A percentile compares a stretch with the other conserved stretches of the same genome.
Conservation (phyloP, 2,113 vertebrate genomes). For the Pavo muticus region DNA sequence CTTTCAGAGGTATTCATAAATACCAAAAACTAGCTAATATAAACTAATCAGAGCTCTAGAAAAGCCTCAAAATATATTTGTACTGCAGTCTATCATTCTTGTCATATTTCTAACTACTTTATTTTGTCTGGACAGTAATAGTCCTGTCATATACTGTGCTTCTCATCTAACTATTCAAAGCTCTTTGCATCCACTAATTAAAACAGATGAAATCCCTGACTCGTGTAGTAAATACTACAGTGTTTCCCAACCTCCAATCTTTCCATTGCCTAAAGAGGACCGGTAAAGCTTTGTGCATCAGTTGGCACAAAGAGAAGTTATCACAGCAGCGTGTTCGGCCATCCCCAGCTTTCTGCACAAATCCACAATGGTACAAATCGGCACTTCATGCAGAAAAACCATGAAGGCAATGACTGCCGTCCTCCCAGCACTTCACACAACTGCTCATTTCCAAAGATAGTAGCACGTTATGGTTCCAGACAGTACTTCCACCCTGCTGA, state of each 20-base stretch:
- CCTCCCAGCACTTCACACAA: rapidly evolving
- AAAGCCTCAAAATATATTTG: conserved; percentile 60
- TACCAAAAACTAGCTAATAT: conserved; percentile 50
- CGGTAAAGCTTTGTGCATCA: neutral
- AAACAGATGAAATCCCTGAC: neutral
- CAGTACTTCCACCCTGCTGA: neutral
- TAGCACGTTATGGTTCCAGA: rapidly evolving
- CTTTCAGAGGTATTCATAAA: conserved; percentile 56
- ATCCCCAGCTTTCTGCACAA: neutral
- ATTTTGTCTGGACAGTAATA: conserved; percentile 16
- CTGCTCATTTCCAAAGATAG: neutral
- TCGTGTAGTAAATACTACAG: neutral
- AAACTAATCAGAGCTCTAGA: conserved; percentile 51
- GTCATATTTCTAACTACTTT: conserved; percentile 29
- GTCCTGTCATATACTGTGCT: neutral
- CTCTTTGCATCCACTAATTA: neutral
- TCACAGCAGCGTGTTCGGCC: neutral
- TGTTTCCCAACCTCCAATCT: neutral
- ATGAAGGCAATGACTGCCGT: rapidly evolving
- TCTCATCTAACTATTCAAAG: neutral
- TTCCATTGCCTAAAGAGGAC: neutral
- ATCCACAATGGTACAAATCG: neutral
- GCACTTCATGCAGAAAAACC: neutral
- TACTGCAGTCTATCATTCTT: conserved; percentile 44
- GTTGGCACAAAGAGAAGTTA: neutral